Evolutionary conservation across 2,888 invertebrate genomes (phyloP), one percentile per base, ranked within the genome.

Genomic region (Watsonalla binaria): DNA sequence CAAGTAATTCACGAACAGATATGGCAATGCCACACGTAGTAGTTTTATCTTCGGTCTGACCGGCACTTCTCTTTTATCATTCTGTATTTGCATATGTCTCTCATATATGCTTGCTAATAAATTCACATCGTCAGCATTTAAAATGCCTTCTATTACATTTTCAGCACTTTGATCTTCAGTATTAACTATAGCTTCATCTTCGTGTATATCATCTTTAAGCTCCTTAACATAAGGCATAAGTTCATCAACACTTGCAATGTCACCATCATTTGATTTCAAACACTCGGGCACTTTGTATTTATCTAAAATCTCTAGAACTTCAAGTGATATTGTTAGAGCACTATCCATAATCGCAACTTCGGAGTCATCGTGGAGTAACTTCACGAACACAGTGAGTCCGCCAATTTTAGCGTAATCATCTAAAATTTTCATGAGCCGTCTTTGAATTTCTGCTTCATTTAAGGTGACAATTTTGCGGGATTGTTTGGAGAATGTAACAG

Each of bases 401-500:
- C 94, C 95, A 24, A 93, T 92, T 0, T 91, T 82, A 0, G 94
- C 92, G n/a, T 96, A 78, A 62, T 94, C 94, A 0, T 93, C 92
- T 34, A 96, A 75, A 8, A 94, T 93, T 79, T 93, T 94, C 8
- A 92, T 80, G 5, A 96, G 82, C 55, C 95, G 86, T 58, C 84
- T 92, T 64, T 92, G 92, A 51, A 94, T 93, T 80, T 96, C 95
- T 0, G 78, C 78, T 55, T 93, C 93, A 34, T 94, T 95, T 8
- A 96, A 78, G 0, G 93, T 93, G 5, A 96, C 94, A 15, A 96
- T 96, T 82, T 96, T 96, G 55, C 94, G 92, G 6, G 94, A 90
- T 76, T 95, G 95, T 70, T 93, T 94, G 0, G 96, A 96, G 76
- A 96, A 96, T 0, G 96, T 96, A 0, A 96, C 94, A 0, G 92